Evolutionary conservation across 2,797 vertebrate genomes (phyloP), one percentile per base, ranked within the genome.

Genomic region (Pseudochromis fuscus): DNA sequence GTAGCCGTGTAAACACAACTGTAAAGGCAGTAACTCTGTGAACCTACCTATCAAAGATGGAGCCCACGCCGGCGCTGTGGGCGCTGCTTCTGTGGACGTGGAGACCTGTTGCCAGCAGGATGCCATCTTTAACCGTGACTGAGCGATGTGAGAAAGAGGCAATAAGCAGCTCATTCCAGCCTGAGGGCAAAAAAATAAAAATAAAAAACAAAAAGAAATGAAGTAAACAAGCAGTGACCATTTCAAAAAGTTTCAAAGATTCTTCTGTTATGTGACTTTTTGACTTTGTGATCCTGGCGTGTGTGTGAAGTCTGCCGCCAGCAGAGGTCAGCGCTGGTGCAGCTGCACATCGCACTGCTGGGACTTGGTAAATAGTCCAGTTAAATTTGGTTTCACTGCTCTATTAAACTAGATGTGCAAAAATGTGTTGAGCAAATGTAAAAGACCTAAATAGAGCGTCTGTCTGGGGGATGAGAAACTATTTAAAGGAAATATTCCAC

Each of bases 121-220:
- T 99, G 21, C 97, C 97, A 0, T 99, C 97, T 88, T 98, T 97
- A 27, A 99, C 97, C 0, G 96, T 97, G 69, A 99, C 96, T 0
- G 97, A 98, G 73, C 97, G 97, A 78, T 99, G 97, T 2, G 97
- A 99, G 86, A 98, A 99, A 0, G 97, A 98, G 18, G 97, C 97
- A 5, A 99, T 98, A 5, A 99, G 95, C 83, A 99, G 90, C 78
- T 99, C 97, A 0, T 98, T 99, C 97, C 97, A 98, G 30, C 97
- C 92, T 93, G 42, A 38, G 70, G 5, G 6, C 3, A 67, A 35
- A 72, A 28, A 67, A 8, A 45, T n/a, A n/a, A 42, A 8, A 23
- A 44, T 15, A 9, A 44, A n/a, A 44, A 45, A 38, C 21, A 1
- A 11, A 35, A 35, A 13, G 11, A 35, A 35, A 13, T 13, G 4